These are phyloP conservation scores for Atherinosoma microstoma DNA, from an alignment of 2,797 vertebrate genomes.

Conservation along the genomic window DNA sequence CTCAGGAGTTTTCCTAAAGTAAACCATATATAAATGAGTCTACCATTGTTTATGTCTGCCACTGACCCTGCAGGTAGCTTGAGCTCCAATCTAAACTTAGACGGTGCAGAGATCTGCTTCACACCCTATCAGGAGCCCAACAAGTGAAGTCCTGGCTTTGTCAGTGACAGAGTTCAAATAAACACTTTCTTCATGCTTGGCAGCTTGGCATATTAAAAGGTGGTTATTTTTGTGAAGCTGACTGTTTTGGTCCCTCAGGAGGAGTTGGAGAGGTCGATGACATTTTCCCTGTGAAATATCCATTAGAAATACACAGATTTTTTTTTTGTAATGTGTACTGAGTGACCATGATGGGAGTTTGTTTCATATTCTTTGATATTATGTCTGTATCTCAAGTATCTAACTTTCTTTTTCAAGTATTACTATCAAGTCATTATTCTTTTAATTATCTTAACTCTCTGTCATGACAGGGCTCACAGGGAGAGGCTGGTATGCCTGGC, in stretches of 20 bases:
- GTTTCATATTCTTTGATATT: conserved; percentile 15
- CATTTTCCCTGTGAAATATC: conserved; percentile 37
- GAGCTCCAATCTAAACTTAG: conserved; percentile 73
- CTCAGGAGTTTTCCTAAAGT: conserved; percentile 47
- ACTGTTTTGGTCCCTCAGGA: conserved; percentile 34
- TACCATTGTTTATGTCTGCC: conserved; percentile 74
- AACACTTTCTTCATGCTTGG: conserved; percentile 60
- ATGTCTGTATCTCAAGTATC: conserved; percentile 4
- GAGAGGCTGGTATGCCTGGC: conserved; percentile 92
- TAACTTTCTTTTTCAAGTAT: neutral
- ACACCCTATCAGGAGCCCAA: conserved; percentile 58
- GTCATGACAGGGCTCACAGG: conserved; percentile 88
- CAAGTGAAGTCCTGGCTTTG: conserved; percentile 48
- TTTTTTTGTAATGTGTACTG: conserved; percentile 24
- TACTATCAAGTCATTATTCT: neutral
- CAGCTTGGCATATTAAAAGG: conserved; percentile 50
- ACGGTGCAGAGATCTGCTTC: conserved; percentile 57
- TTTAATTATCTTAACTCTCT: neutral
- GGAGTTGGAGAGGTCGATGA: conserved; percentile 8
- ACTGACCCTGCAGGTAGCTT: conserved; percentile 65
- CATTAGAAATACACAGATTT: conserved; percentile 11
- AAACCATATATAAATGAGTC: conserved; percentile 62
- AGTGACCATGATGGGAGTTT: conserved; percentile 10
- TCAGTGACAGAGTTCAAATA: conserved; percentile 73
- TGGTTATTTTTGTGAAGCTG: conserved; percentile 38